Base-by-base conservation (phyloP, 1,140 invertebrate genomes). In the Drosophila ercepeae region DNA sequence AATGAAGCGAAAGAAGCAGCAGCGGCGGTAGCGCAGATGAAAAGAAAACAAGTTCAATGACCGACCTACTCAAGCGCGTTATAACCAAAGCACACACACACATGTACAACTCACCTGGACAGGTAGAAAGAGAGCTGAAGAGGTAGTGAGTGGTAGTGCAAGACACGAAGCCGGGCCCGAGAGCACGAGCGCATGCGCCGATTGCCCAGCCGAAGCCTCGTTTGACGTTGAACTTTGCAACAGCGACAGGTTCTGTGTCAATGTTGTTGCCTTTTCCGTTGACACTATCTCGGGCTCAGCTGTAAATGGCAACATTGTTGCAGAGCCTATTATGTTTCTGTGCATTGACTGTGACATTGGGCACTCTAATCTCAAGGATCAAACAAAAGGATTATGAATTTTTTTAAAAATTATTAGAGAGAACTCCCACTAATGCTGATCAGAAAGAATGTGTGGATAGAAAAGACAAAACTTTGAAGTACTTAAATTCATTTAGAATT, bases 11-110 rank as follows among this genome's bases (percentile, higher is more conserved):
- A 75, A 55, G 57, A 58, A 59, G 65, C 45, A 44, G 53, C 60
- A 71, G 36, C 51, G 36, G 50, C 67, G 64, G 61, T 54, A 72
- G 44, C 68, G 55, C 75, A 75, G 79, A 75, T 72, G 79, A 78
- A 79, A 89, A 82, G 57, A 77, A 86, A 90, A 90, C 90, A 90
- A 91, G 90, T 91, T 91, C 89, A 91, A 91, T 91, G 90, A 91
- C 90, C 90, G 90, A 91, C 90, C 90, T 91, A 91, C 90, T 91
- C 90, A 91, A 91, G 90, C 90, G 90, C 82, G 78, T 73, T 90
- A 86, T 82, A 90, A 79, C 67, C 78, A 70, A 84, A 84, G 77
- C 88, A 74, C 58, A 71, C 44, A 44, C 41, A 69, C 48, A 69
- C 49, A 68, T 50, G 46, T 13, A 52, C 46, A 49, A 32, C 2